Conservation (phyloP, 2,113 vertebrate genomes). For the Tringa solitaria region DNA sequence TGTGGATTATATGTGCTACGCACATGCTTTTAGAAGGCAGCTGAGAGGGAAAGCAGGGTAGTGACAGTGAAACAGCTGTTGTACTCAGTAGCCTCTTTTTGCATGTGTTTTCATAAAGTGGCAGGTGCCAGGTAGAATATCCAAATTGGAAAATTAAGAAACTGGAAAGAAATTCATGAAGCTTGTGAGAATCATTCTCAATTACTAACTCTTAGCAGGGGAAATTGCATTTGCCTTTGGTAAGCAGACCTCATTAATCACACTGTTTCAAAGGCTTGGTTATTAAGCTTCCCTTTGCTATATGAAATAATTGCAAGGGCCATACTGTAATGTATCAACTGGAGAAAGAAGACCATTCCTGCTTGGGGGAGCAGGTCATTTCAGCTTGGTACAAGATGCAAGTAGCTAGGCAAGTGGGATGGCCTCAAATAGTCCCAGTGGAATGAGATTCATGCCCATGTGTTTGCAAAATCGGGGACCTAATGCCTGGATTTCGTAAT, state of each 20-base stretch:
- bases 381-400: neutral
- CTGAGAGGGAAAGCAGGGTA: neutral
- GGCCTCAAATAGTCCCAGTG: neutral
- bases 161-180: neutral
- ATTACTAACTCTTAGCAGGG: neutral
- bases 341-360: neutral
- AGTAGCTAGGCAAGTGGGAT: neutral
- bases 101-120: neutral
- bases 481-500: neutral
- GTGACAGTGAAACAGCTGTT: neutral
- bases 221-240: constrained; percentile 33
- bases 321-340: neutral
- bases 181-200: neutral
- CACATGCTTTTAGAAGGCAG: neutral
- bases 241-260: constrained; percentile 51
- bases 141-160: neutral
- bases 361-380: neutral
- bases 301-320: neutral
- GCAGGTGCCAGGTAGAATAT: neutral
- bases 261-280: neutral
- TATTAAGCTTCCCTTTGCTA: neutral
- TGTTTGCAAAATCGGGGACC: neutral
- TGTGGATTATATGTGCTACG: neutral
- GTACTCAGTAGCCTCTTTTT: neutral
- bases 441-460: neutral